phyloP scores from a whole-genome alignment of 2,113 vertebrate genomes.

The Platichthys flesus region DNA sequence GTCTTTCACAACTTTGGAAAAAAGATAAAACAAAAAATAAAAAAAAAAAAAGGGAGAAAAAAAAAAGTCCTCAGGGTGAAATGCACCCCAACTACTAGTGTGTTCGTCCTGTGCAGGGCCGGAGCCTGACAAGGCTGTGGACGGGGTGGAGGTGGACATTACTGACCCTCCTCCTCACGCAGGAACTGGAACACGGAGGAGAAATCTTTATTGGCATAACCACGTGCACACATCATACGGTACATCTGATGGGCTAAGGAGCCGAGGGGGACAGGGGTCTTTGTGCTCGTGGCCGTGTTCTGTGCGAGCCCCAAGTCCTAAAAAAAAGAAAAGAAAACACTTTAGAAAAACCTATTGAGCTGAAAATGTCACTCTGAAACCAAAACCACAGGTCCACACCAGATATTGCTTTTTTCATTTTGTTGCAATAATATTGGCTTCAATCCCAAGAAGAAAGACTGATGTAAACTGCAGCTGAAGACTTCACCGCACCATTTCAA shows the following conservation, averaged over 20 bases:
- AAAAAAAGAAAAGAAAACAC: slow-evolving; percentile 41
- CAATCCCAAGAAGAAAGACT: slow-evolving; percentile 3
- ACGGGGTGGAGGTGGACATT: slow-evolving; percentile 53
- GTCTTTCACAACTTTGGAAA: slow-evolving; percentile 32
- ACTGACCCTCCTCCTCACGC: slow-evolving; percentile 92
- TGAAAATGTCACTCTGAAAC: slow-evolving; percentile 46
- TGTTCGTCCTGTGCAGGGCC: slow-evolving; percentile 53
- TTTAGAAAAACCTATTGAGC: slow-evolving; percentile 36
- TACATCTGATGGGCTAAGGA: slow-evolving; percentile 96
- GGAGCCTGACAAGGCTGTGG: slow-evolving; percentile 60
- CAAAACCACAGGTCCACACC: slow-evolving; percentile 46
- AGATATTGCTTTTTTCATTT: slow-evolving; percentile 19
- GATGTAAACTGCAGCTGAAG: slow-evolving; percentile 12
- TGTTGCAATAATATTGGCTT: slow-evolving; percentile 25
- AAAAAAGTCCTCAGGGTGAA: slow-evolving; percentile 47
- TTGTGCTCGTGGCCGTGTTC: slow-evolving; percentile 93
- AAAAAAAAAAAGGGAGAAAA: background rate
- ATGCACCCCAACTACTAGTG: slow-evolving; percentile 43
- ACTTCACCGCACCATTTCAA: slow-evolving; percentile 33
- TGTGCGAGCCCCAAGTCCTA: slow-evolving; percentile 97
- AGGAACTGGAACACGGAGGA: slow-evolving; percentile 98
- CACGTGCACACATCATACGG: slow-evolving; percentile 96
- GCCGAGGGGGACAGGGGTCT: slow-evolving; percentile 91
- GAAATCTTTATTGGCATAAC: slow-evolving; percentile 97
- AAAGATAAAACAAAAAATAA: background rate